Evolutionary conservation across 2,797 vertebrate genomes (phyloP).

Genomic region (Liasis olivaceus): DNA sequence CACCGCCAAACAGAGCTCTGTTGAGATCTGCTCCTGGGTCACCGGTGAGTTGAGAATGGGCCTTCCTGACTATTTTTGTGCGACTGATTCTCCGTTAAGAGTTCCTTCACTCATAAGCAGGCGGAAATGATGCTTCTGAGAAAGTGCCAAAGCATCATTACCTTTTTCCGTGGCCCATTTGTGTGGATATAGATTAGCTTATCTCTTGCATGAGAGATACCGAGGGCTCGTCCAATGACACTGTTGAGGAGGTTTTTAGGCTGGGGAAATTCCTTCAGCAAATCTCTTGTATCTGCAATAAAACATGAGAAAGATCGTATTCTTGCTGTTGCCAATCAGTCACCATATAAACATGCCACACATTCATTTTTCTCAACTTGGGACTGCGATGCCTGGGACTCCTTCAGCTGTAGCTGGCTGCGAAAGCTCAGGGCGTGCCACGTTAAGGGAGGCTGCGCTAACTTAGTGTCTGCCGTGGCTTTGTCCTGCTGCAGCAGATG

Average conservation of each 20-base stretch:
- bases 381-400: too few species aligned
- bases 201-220: conserved; percentile 81
- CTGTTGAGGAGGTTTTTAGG: conserved; percentile 87
- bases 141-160: conserved; percentile 47
- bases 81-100: too few species aligned
- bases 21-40: too few species aligned
- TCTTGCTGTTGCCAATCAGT: too few species aligned
- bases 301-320: neutral
- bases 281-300: conserved; percentile 74
- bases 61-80: too few species aligned
- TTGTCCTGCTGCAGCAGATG: rapidly evolving
- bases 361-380: too few species aligned
- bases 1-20: too few species aligned
- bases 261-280: conserved; percentile 89
- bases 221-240: conserved; percentile 82
- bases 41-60: too few species aligned
- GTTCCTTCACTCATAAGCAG: too few species aligned
- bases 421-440: neutral
- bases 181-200: conserved; percentile 87
- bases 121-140: too few species aligned
- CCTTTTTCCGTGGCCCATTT: conserved; percentile 84
- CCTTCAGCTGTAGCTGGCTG: neutral
- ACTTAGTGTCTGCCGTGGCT: rapidly evolving
- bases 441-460: neutral
- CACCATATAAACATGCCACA: too few species aligned